Evolutionary conservation across 2,797 vertebrate species (phyloP), one percentile per base, ranked within the genome.

Genomic region (Lepilemur septentrionalis): DNA sequence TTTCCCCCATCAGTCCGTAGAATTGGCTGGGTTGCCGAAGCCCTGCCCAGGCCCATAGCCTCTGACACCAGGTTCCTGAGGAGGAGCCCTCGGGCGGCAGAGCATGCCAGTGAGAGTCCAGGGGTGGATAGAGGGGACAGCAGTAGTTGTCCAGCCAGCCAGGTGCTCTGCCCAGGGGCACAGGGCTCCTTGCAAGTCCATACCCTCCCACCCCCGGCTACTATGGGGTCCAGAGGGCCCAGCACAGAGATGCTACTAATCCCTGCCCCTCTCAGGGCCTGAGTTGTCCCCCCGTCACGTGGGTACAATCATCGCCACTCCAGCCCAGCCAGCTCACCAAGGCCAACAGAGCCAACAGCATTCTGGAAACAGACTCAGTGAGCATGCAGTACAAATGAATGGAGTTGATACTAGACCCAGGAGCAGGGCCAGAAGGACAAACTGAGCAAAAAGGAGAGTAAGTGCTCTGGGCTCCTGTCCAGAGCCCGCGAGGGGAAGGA

Each of bases 371-470:
- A 79, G 57, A 96, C 52, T 78, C 91, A 0, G 32, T 3, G 63
- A 65, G 38, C 0, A 0, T 43, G 25, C 57, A 5, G 5, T 95
- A 87, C 84, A 90, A 98, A 95, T 0, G 17, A 70, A 85, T 7
- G 55, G 2, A 38, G 48, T 50, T 95, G 89, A 93, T 89, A 95
- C 94, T 81, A 50, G 89, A 86, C 67, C 89, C 46, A 10, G 95
- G 82, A 72, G 20, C 48, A 15, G n/a, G 76, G 38, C n/a, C 67
- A 18, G 13, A 38, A 23, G 57, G 82, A 81, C 28, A 76, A 94
- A 65, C 4, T 18, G 75, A 65, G 50, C 41, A 50, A 72, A 30
- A 55, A 52, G 48, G 46, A 7, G 20, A 55, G 59, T 5, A 50
- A 73, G 50, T 52, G 43, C 84, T 20, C 17, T 41, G 89, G 67